Conservation (phyloP, 2,888 invertebrate genomes). For the Pachycephus smyrnensis region DNA sequence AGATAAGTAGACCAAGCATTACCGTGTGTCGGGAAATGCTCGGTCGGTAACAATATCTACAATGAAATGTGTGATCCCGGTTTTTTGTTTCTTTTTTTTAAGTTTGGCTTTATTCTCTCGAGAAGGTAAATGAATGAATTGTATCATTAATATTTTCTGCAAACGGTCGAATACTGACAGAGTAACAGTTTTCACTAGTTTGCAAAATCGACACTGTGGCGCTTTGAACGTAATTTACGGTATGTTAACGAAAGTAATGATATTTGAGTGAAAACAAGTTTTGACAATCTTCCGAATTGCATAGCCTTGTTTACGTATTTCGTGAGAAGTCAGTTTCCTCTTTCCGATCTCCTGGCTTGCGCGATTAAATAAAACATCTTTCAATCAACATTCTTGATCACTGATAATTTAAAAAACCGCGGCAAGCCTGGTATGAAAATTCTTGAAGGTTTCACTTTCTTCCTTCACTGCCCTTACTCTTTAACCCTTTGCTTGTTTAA, state of each 20-base stretch:
- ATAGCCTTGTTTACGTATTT: background rate
- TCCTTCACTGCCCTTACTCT: background rate
- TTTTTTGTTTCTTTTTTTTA: background rate
- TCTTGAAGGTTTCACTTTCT: background rate
- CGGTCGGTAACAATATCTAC: background rate
- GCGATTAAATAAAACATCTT: background rate
- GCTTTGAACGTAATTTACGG: background rate
- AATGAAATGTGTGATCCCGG: background rate
- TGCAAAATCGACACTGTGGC: background rate
- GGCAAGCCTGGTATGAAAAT: background rate
- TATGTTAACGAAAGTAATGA: background rate
- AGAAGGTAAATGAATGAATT: background rate
- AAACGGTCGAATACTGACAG: background rate
- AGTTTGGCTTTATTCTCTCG: background rate
- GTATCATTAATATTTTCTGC: background rate
- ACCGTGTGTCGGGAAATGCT: background rate
- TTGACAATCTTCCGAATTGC: background rate
- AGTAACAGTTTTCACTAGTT: background rate
- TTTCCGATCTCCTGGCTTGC: background rate
- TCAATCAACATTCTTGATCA: background rate
- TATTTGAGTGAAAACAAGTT: background rate
- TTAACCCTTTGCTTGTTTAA: background rate
- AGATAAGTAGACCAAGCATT: background rate
- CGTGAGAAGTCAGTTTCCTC: background rate
- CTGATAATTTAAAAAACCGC: background rate